Evolutionary conservation across 2,888 invertebrate species (phyloP).

Genomic region (Prostheceraeus crozeri): DNA sequence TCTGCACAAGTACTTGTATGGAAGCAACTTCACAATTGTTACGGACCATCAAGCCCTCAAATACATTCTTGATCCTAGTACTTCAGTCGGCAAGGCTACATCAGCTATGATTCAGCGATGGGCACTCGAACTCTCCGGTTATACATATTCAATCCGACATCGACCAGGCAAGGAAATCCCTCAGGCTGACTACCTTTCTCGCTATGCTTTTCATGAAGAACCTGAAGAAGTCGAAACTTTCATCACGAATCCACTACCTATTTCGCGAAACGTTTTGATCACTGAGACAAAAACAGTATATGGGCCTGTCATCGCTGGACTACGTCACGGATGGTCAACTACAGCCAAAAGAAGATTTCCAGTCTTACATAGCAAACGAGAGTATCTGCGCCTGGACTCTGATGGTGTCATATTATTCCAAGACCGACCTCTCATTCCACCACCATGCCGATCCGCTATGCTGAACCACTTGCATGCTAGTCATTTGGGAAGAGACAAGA

Average conservation of each 20-base stretch:
- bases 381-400: too few relatives aligned
- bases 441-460: too few relatives aligned
- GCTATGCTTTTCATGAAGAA: constrained; percentile 1
- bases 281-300: constrained; percentile 9
- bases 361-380: too few relatives aligned
- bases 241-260: constrained; percentile 13
- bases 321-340: constrained; percentile 26
- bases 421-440: too few relatives aligned
- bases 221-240: constrained; percentile 22
- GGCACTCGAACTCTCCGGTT: constrained; percentile 18
- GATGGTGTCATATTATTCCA: too few relatives aligned
- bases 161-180: constrained; percentile 14
- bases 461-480: constrained; percentile 8
- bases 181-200: constrained; percentile 16
- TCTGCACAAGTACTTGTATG: constrained; percentile 7
- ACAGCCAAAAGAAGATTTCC: constrained; percentile 26
- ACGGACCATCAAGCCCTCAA: constrained; percentile 12
- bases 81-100: constrained; percentile 13
- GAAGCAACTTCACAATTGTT: constrained; percentile 6
- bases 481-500: constrained; percentile 7
- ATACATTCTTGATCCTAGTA: constrained; percentile 7
- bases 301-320: constrained; percentile 10
- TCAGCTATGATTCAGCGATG: constrained; percentile 17
- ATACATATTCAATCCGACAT: constrained; percentile 6
- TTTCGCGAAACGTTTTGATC: constrained; percentile 9